Base-by-base conservation (phyloP, 2,113 vertebrate genomes). In the Bagarius yarrelli region DNA sequence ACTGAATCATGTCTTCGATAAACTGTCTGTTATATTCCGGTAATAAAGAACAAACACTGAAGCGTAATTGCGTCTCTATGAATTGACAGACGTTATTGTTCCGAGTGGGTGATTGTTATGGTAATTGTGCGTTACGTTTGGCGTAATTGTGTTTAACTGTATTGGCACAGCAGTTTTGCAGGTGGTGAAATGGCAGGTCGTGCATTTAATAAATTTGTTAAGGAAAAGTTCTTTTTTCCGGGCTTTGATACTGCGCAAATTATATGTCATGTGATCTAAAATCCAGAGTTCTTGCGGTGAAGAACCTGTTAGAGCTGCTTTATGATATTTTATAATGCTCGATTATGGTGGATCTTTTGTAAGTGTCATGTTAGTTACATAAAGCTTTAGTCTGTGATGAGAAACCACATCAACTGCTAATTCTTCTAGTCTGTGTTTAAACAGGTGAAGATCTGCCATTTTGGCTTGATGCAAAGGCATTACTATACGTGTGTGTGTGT, bases 31-130 rank as follows among this genome's bases (percentile, higher is more conserved):
- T 82, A 60, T 85, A 86, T 88, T 89, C 87, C 88, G 88, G 89
- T 90, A 89, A 86, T 80, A 88, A 81, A 88, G 89, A 89, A 91
- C 90, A 91, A 91, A 90, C 89, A 90, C 86, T 81, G 64, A 78
- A 57, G 66, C 53, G 69, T 91, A 91, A 92, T 90, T 90, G 85
- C 87, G 78, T 88, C 79, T 87, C 86, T 80, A 30, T 88, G 89
- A 82, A 87, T 87, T 78, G 84, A 83, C 88, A 90, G 87, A 83
- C 83, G 83, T 89, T 89, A 90, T 88, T 89, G 88, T 89, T 89
- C 79, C 69, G 84, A 87, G 89, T 89, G 86, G 85, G 87, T 81
- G 86, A 89, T 89, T 89, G 86, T 91, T 91, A 89, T 91, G 89
- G 83, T 91, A 89, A 92, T 92, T 87, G 84, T 78, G 75, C 84